A percentile compares a stretch with the other conserved stretches of the same genome.
phyloP scores from a whole-genome alignment of 1,140 invertebrate genomes.

The Amphibalanus amphitrite region DNA sequence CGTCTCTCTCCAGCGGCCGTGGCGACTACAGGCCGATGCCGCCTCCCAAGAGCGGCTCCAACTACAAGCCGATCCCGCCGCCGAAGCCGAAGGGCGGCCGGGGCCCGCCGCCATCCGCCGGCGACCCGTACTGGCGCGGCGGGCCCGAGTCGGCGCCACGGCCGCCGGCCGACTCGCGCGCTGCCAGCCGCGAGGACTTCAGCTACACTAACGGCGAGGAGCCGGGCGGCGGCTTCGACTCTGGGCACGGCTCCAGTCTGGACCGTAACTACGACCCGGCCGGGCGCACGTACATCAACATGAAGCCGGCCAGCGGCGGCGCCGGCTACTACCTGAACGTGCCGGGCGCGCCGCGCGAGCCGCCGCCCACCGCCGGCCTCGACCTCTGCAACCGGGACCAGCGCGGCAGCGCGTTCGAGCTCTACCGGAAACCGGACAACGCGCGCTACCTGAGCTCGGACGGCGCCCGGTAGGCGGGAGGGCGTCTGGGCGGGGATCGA shows the following conservation, averaged over 20 bases:
- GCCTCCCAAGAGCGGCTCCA: conserved; percentile 30
- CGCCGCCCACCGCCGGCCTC: conserved; percentile 28
- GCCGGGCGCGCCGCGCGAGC: conserved; percentile 28
- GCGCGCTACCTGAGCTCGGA: too few species aligned
- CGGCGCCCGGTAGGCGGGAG: too few species aligned
- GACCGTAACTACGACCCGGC: conserved; percentile 27
- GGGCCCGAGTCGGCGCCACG: conserved; percentile 10
- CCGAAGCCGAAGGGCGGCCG: conserved; percentile 77
- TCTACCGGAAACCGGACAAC: conserved; percentile 66
- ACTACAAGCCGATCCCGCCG: conserved; percentile 74
- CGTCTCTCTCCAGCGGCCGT: too few species aligned
- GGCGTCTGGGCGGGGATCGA: too few species aligned
- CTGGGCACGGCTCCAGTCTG: conserved; percentile 31
- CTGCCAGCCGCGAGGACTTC: conserved; percentile 19
- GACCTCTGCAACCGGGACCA: conserved; percentile 73
- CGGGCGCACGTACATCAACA: conserved; percentile 7
- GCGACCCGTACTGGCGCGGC: too few species aligned
- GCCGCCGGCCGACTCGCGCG: conserved; percentile 13
- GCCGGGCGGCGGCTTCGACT: conserved; percentile 28
- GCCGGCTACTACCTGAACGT: conserved; percentile 42
- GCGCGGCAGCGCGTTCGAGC: conserved; percentile 77
- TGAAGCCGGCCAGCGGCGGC: not conserved
- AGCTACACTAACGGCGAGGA: conserved; percentile 20
- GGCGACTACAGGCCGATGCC: conserved; percentile 26
- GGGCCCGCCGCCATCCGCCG: not conserved